Evolutionary conservation across 1,140 invertebrate species (phyloP), one percentile per base, ranked within the genome.

Genomic region (Leucophenga varia): DNA sequence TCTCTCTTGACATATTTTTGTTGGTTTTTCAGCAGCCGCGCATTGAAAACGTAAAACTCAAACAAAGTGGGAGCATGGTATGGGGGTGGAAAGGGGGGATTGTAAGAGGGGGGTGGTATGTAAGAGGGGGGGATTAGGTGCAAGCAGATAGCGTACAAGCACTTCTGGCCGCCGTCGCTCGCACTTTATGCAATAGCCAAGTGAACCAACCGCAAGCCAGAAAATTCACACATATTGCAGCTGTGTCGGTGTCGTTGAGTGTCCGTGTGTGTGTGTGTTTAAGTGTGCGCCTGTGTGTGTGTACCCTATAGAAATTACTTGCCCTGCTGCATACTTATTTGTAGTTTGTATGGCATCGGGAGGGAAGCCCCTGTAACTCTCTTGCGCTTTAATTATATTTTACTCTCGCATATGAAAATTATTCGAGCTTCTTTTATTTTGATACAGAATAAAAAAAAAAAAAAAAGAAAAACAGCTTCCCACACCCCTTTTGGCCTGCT

Each of bases 1-100:
- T 52, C 35, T 49, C 52, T 37, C 52, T 54, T 64, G 61, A 63
- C 59, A 63, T 54, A 64, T 60, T 63, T 63, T 52, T 9, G 49
- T 48, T 49, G 28, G 37, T 37, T 49, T 43, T 40, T 18, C 31
- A 32, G 42, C 35, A 31, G 50, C 22, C 37, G 44, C 36, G 12
- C 56, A 59, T 44, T 56, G 46, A 57, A 55, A 57, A 52, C 46
- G 32, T 43, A 42, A 52, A 57, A 50, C 31, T 45, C 50, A 48
- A 41, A 45, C 43, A n/a, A n/a, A n/a, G n/a, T n/a, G n/a, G n/a
- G n/a, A n/a, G n/a, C n/a, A n/a, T n/a, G n/a, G n/a, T n/a, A n/a
- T n/a, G n/a, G n/a, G n/a, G n/a, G n/a, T n/a, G n/a, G n/a, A n/a
- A n/a, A n/a, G n/a, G n/a, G n/a, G n/a, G n/a, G n/a, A n/a, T n/a